Evolutionary conservation across 2,113 vertebrate genomes (phyloP).

Genomic region (Rhizomys pruinosus): DNA sequence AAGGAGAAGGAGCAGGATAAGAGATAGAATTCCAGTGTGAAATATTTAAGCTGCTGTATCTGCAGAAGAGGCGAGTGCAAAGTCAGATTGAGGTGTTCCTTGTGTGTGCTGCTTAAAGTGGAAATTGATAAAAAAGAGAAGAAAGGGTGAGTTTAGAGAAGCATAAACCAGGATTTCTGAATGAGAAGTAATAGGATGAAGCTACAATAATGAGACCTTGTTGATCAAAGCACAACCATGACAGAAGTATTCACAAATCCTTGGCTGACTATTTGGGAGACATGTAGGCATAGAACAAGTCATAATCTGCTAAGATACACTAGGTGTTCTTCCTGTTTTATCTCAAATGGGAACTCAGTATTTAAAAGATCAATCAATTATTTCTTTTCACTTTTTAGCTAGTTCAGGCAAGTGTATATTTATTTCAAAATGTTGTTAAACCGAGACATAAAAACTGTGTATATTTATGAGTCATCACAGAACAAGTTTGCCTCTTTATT

Average conservation of each 20-base stretch:
- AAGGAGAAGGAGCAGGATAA: not conserved
- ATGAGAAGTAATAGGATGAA: not conserved
- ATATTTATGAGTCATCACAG: not conserved
- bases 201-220: not conserved
- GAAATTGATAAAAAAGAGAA: not conserved
- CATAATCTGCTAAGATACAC: not conserved
- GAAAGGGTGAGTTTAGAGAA: constrained; percentile 7
- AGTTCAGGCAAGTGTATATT: not conserved
- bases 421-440: too few species aligned
- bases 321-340: not conserved
- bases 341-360: not conserved
- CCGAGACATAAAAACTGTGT: too few species aligned
- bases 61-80: not conserved
- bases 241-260: not conserved
- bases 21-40: not conserved
- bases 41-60: not conserved
- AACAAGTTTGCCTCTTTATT: not conserved
- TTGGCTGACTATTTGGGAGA: not conserved
- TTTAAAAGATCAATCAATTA: not conserved
- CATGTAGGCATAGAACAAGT: too few species aligned
- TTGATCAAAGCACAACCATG: not conserved
- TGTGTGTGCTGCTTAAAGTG: not conserved
- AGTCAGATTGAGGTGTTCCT: not conserved
- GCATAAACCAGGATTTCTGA: not conserved
- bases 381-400: not conserved